Evolutionary conservation across 2,797 vertebrate genomes (phyloP).

Genomic region (Nannoperca australis): DNA sequence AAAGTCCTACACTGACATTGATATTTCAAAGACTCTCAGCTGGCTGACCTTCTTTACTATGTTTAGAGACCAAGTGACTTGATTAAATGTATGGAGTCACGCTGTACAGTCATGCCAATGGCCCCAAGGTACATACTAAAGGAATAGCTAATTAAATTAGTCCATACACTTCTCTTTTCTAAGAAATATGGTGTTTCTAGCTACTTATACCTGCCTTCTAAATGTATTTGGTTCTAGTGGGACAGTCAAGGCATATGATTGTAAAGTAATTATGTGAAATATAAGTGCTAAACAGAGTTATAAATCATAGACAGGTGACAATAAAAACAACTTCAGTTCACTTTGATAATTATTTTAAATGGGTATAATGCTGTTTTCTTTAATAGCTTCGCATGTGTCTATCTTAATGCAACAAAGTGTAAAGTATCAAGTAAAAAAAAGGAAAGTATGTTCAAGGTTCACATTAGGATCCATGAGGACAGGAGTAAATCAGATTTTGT

Average conservation of each 20-base stretch:
- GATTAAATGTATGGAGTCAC: conserved; percentile 12
- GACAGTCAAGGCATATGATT: neutral
- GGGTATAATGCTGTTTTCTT: neutral
- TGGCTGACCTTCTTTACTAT: neutral
- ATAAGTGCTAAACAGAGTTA: neutral
- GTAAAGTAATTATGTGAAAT: conserved; percentile 2
- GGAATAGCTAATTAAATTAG: conserved; percentile 18
- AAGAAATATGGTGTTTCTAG: conserved; percentile 3
- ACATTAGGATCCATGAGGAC: neutral
- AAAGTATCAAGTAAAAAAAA: conserved; percentile 12
- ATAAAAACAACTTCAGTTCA: conserved; percentile 4
- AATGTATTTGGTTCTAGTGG: neutral
- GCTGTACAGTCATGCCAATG: neutral
- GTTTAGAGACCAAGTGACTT: conserved; percentile 17
- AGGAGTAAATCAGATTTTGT: conserved; percentile 43
- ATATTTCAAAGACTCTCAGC: conserved; percentile 6
- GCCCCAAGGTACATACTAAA: conserved; percentile 7
- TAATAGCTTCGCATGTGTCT: neutral
- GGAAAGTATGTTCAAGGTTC: conserved; percentile 23
- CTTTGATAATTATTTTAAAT: neutral
- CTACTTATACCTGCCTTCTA: neutral
- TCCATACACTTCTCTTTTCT: neutral
- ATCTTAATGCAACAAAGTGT: neutral
- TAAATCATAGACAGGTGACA: neutral
- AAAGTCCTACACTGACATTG: neutral